Conservation (phyloP, 2,113 vertebrate genomes). For the Saccopteryx leptura region DNA sequence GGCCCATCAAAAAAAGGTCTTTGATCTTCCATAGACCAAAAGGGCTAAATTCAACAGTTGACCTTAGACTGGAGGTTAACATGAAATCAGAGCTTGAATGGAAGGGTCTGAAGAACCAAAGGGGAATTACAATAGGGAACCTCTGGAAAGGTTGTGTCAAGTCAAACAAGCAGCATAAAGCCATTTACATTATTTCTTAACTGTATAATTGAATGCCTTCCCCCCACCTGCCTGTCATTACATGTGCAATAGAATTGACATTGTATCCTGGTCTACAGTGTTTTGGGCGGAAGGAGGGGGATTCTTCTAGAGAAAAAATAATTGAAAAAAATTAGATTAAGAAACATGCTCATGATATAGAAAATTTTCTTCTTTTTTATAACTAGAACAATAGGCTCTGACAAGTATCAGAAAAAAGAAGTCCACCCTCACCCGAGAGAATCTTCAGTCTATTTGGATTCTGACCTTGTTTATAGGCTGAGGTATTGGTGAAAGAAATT, state of each 20-base stretch:
- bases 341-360: background rate
- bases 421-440: background rate
- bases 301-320: slow-evolving; percentile 15
- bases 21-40: background rate
- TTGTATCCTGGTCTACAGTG: background rate
- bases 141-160: background rate
- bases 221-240: background rate
- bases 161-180: background rate
- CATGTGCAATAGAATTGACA: background rate
- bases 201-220: background rate
- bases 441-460: background rate
- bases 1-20: background rate
- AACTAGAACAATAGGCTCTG: background rate
- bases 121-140: background rate
- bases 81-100: background rate
- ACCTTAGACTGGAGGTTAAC: slow-evolving; percentile 10
- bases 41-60: slow-evolving; percentile 5
- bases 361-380: slow-evolving; percentile 5
- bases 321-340: background rate
- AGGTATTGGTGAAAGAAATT: background rate
- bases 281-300: background rate
- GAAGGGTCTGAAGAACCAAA: background rate
- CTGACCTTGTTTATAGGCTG: background rate
- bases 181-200: background rate
- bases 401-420: slow-evolving; percentile 29